Conservation (phyloP, 37 sponge, comb jelly and placozoan genomes). For the Halichondria panicea region DNA sequence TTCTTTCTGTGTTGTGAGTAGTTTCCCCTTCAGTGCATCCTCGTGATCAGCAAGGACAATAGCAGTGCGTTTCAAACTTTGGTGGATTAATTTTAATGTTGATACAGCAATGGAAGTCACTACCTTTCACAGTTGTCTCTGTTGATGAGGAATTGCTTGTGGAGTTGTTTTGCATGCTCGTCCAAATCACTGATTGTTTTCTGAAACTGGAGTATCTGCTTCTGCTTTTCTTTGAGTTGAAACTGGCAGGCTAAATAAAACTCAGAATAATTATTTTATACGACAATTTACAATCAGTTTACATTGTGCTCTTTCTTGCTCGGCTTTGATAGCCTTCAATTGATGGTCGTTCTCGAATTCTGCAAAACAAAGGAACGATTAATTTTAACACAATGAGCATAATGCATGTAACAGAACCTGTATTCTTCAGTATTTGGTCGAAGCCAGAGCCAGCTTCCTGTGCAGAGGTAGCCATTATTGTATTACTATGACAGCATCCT, state of each 20-base stretch:
- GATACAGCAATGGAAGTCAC: neutral
- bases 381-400: neutral
- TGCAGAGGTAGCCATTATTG: neutral
- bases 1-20: neutral
- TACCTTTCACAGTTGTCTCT: conserved; percentile 55
- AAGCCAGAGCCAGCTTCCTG: conserved; percentile 4
- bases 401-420: conserved; percentile 14
- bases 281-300: neutral
- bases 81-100: neutral
- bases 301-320: conserved; percentile 46
- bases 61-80: conserved; percentile 45
- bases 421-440: conserved; percentile 33
- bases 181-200: neutral
- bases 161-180: conserved; percentile 17
- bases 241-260: conserved; percentile 25
- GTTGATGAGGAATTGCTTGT: conserved; percentile 12
- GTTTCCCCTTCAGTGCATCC: conserved; percentile 48
- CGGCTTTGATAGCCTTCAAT: conserved; percentile 35
- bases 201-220: conserved; percentile 17
- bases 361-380: neutral
- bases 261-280: neutral
- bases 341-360: conserved; percentile 62
- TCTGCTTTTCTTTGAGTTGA: conserved; percentile 13
- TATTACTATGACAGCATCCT: neutral
- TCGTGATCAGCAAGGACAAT: conserved; percentile 48